Evolutionary conservation across 2,888 invertebrate genomes (phyloP).

Genomic region (Entomobrya multifasciata): DNA sequence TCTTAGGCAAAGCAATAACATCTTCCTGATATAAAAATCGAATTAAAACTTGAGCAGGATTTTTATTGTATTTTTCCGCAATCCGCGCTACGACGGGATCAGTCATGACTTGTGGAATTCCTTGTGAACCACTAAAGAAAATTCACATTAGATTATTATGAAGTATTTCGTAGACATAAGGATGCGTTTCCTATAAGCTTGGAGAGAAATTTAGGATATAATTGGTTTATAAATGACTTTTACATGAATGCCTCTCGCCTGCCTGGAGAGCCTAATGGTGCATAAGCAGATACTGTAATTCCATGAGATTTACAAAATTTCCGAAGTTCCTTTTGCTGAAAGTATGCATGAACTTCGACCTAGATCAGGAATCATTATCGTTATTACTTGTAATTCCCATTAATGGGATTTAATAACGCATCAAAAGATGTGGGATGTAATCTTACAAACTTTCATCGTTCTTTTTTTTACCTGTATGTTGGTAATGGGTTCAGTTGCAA

Average conservation of each 20-base stretch:
- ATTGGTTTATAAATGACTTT: too few species aligned
- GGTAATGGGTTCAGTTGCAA: conserved; percentile 85
- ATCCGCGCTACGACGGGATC: conserved; percentile 81
- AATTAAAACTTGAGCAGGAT: conserved; percentile 89
- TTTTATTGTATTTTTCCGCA: conserved; percentile 84
- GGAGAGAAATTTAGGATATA: too few species aligned
- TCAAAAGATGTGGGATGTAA: too few species aligned
- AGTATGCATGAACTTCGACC: conserved; percentile 89
- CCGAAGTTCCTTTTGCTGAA: conserved; percentile 86
- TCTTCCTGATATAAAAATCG: conserved; percentile 88
- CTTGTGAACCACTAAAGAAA: conserved; percentile 51
- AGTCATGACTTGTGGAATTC: conserved; percentile 76
- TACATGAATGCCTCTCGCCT: conserved; percentile 64
- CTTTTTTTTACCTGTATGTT: conserved; percentile 82
- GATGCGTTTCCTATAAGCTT: too few species aligned
- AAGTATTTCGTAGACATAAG: too few species aligned
- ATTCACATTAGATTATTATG: background rate
- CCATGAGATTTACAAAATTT: conserved; percentile 85
- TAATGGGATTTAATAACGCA: too few species aligned
- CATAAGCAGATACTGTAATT: conserved; percentile 89
- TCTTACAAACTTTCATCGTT: too few species aligned
- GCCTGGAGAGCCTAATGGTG: conserved; percentile 83
- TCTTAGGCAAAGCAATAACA: conserved; percentile 91
- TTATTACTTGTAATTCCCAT: too few species aligned
- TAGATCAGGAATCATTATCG: background rate